Conservation (phyloP, 37 sponge, comb jelly and placozoan species). For the Geodia barretti region DNA sequence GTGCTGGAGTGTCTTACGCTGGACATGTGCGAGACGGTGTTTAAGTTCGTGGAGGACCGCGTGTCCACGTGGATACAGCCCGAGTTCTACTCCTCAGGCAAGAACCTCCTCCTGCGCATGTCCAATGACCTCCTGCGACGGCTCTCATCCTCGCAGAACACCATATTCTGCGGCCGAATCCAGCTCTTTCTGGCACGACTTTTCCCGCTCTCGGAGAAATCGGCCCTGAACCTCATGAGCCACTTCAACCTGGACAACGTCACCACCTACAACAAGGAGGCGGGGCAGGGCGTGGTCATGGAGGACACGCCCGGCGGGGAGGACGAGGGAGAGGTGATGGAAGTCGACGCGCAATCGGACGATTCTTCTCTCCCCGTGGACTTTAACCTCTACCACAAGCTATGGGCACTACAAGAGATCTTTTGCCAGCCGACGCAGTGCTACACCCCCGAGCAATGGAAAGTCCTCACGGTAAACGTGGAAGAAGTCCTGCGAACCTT, state of each 20-base stretch:
- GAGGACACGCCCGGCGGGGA: neutral
- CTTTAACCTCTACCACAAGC: slow-evolving; percentile 84
- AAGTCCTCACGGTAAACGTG: slow-evolving; percentile 41
- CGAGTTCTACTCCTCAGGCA: slow-evolving; percentile 79
- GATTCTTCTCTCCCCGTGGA: slow-evolving; percentile 49
- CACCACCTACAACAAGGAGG: slow-evolving; percentile 79
- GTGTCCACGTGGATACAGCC: slow-evolving; percentile 73
- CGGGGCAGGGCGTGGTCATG: slow-evolving; percentile 9
- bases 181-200: slow-evolving; percentile 95
- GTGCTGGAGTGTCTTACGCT: slow-evolving; percentile 85
- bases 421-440: slow-evolving; percentile 90
- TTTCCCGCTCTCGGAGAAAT: slow-evolving; percentile 96
- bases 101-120: slow-evolving; percentile 85
- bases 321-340: slow-evolving; percentile 34
- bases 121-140: slow-evolving; percentile 95
- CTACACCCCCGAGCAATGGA: slow-evolving; percentile 77
- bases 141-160: slow-evolving; percentile 87
- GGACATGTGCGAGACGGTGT: slow-evolving; percentile 77
- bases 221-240: slow-evolving; percentile 94
- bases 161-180: slow-evolving; percentile 97
- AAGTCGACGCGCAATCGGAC: neutral
- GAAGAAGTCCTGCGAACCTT: slow-evolving; percentile 68
- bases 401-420: slow-evolving; percentile 95
- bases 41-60: slow-evolving; percentile 73
- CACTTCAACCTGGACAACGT: slow-evolving; percentile 98